Evolutionary conservation across 2,888 invertebrate species (phyloP).

Genomic region (Rotaria sp.): DNA sequence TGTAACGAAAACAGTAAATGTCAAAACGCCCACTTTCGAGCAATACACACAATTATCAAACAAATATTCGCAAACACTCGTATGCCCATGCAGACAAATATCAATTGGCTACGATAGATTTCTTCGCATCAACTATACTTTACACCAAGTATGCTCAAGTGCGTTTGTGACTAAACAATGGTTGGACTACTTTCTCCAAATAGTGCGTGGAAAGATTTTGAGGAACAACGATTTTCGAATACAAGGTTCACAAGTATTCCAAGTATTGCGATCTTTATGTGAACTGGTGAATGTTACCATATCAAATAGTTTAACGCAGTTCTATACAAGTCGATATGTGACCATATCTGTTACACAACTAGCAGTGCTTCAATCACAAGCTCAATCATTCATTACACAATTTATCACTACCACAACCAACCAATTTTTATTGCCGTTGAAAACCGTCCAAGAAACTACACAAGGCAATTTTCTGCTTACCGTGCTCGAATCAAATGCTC

Average conservation of each 20-base stretch:
- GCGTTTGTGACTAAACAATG: not conserved
- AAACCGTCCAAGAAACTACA: too few species aligned
- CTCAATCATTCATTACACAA: not conserved
- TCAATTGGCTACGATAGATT: not conserved
- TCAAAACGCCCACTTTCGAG: not conserved
- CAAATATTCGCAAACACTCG: not conserved
- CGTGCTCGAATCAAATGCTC: too few species aligned
- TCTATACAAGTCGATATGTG: not conserved
- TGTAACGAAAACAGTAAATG: not conserved
- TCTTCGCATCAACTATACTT: not conserved
- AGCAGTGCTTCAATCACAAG: not conserved
- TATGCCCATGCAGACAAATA: not conserved
- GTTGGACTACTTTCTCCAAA: too few species aligned
- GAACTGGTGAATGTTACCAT: not conserved
- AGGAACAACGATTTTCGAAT: not conserved
- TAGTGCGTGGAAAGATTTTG: not conserved
- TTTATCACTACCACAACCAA: not conserved
- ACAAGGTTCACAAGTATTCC: not conserved
- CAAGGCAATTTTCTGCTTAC: too few species aligned
- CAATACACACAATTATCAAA: not conserved
- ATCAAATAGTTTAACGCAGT: not conserved
- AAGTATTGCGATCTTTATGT: not conserved
- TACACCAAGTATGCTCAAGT: not conserved
- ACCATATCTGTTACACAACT: not conserved
- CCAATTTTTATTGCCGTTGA: not conserved